Evolutionary conservation across 2,888 invertebrate species (phyloP).

Genomic region (Crepidodera aurea): DNA sequence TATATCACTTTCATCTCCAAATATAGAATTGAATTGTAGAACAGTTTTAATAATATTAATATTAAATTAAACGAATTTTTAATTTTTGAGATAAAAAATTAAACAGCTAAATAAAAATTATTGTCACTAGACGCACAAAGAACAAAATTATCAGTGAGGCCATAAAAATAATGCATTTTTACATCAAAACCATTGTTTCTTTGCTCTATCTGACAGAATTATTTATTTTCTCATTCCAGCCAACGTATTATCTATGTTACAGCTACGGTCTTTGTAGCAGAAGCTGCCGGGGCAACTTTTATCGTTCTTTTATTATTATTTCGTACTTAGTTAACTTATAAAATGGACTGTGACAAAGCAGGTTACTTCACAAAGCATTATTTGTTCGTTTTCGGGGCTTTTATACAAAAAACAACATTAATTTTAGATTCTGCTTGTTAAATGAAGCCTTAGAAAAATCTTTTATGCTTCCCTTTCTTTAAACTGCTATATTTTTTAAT

Average conservation of each 20-base stretch:
- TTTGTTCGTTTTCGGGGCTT: too few relatives aligned
- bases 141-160: too few relatives aligned
- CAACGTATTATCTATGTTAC: slow-evolving; percentile 49
- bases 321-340: slow-evolving; percentile 4
- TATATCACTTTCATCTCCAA: slow-evolving; percentile 24
- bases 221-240: slow-evolving; percentile 52
- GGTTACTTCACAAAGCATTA: background rate
- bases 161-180: slow-evolving; percentile 25
- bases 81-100: too few relatives aligned
- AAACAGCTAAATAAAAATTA: too few relatives aligned
- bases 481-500: too few relatives aligned
- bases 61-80: too few relatives aligned
- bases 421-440: too few relatives aligned
- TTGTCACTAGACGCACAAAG: too few relatives aligned
- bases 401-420: too few relatives aligned
- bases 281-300: slow-evolving; percentile 1
- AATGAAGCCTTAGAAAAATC: too few relatives aligned
- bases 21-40: slow-evolving; percentile 8
- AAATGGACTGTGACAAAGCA: background rate
- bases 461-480: too few relatives aligned
- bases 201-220: slow-evolving; percentile 46
- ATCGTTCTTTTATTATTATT: slow-evolving; percentile 5
- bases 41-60: background rate
- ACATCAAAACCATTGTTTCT: slow-evolving; percentile 46
- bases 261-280: background rate